Conservation (phyloP, 1,140 invertebrate species). For the Trachymyrmex cornetzi region DNA sequence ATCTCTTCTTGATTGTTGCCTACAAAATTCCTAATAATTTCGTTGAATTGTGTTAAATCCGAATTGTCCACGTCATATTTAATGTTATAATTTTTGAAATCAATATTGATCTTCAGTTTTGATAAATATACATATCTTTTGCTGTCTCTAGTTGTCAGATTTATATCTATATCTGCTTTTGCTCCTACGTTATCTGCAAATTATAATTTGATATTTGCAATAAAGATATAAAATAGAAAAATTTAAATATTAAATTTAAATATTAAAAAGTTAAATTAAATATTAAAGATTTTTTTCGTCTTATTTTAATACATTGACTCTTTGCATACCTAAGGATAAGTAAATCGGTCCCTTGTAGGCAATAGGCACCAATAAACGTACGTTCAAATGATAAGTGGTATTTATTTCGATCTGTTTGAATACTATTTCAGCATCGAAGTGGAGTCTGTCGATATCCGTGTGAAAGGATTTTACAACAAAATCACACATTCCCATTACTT, state of each 20-base stretch:
- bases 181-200: slow-evolving; percentile 74
- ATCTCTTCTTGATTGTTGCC: slow-evolving; percentile 75
- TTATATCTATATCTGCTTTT: slow-evolving; percentile 55
- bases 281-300: not conserved
- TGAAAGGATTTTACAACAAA: slow-evolving; percentile 86
- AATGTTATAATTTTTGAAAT: slow-evolving; percentile 71
- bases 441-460: slow-evolving; percentile 86
- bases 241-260: too few relatives aligned
- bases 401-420: slow-evolving; percentile 87
- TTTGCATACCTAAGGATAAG: slow-evolving; percentile 42
- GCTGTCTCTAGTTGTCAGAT: slow-evolving; percentile 41
- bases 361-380: slow-evolving; percentile 86
- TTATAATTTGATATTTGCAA: not conserved
- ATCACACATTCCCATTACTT: slow-evolving; percentile 86
- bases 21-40: slow-evolving; percentile 47
- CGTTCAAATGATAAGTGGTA: slow-evolving; percentile 88
- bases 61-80: slow-evolving; percentile 66
- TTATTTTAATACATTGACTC: slow-evolving; percentile 7
- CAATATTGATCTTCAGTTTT: slow-evolving; percentile 76
- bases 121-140: slow-evolving; percentile 74
- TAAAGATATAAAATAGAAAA: too few relatives aligned
- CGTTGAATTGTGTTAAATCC: slow-evolving; percentile 64
- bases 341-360: slow-evolving; percentile 77
- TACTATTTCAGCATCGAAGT: slow-evolving; percentile 83
- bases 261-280: too few relatives aligned